Evolutionary conservation across 2,888 invertebrate genomes (phyloP).

Genomic region (Agrochola macilenta): DNA sequence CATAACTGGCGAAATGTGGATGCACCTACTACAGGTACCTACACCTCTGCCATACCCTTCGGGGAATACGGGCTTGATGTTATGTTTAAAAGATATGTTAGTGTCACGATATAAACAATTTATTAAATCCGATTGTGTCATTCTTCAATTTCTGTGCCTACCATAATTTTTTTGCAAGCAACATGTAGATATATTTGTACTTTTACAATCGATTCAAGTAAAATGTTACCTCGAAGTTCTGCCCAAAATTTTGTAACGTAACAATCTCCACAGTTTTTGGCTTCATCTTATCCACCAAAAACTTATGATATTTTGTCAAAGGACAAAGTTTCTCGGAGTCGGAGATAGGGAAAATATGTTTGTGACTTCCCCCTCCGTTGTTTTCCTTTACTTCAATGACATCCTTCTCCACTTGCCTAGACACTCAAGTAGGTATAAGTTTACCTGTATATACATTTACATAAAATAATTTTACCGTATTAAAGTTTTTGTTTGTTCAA

Average conservation of each 20-base stretch:
- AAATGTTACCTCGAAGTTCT: constrained; percentile 12
- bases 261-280: constrained; percentile 12
- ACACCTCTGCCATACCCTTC: no score
- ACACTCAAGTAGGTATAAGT: constrained; percentile 9
- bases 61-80: no score
- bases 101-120: neutral
- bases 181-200: neutral
- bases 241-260: constrained; percentile 22
- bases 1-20: no score
- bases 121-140: neutral
- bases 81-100: no score
- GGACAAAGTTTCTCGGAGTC: constrained; percentile 48
- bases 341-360: constrained; percentile 61
- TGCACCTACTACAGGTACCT: no score
- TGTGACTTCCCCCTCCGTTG: constrained; percentile 41
- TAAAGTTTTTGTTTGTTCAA: constrained; percentile 22
- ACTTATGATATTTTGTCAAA: constrained; percentile 58
- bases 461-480: constrained; percentile 20
- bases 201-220: constrained; percentile 16
- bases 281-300: constrained; percentile 31
- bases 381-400: constrained; percentile 36
- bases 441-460: neutral
- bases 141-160: neutral
- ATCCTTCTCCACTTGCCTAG: constrained; percentile 16
- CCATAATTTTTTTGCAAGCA: neutral